A percentile compares a stretch with the other conserved stretches of the same genome.
Evolutionary conservation across 92 coral and sea anemone species (phyloP).

Genomic region (Zoanthus solanderi): DNA sequence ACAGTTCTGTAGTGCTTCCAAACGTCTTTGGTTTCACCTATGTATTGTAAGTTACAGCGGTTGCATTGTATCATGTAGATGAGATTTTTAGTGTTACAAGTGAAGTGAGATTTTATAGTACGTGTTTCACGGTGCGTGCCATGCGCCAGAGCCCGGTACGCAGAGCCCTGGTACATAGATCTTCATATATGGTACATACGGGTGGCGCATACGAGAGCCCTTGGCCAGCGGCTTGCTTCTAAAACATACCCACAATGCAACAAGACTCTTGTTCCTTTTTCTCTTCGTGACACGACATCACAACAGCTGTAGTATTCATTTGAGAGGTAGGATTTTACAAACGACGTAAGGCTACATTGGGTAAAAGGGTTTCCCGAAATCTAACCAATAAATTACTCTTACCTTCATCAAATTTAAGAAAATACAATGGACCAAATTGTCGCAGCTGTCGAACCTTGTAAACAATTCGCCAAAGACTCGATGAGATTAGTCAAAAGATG

Average conservation of each 20-base stretch:
- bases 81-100: too few species aligned
- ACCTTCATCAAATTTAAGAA: constrained; percentile 35
- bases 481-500: constrained; percentile 98
- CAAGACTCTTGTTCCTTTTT: constrained; percentile 12
- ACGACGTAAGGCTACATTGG: not conserved
- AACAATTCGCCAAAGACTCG: constrained; percentile 98
- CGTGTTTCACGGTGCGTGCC: too few species aligned
- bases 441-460: constrained; percentile 94
- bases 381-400: not conserved
- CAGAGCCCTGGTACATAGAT: too few species aligned
- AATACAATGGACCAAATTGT: constrained; percentile 92
- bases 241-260: constrained; percentile 82
- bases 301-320: not conserved
- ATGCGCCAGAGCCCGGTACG: too few species aligned
- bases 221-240: constrained; percentile 46
- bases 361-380: not conserved
- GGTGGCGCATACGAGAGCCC: too few species aligned
- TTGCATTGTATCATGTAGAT: too few species aligned
- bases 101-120: too few species aligned
- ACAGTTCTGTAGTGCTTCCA: too few species aligned
- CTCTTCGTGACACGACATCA: constrained; percentile 90
- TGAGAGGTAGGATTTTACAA: not conserved
- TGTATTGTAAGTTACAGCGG: too few species aligned
- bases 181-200: too few species aligned
- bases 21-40: too few species aligned